These are phyloP conservation scores for Mellivora capensis DNA, from an alignment of 2,113 vertebrate species.

Conservation along the genomic window DNA sequence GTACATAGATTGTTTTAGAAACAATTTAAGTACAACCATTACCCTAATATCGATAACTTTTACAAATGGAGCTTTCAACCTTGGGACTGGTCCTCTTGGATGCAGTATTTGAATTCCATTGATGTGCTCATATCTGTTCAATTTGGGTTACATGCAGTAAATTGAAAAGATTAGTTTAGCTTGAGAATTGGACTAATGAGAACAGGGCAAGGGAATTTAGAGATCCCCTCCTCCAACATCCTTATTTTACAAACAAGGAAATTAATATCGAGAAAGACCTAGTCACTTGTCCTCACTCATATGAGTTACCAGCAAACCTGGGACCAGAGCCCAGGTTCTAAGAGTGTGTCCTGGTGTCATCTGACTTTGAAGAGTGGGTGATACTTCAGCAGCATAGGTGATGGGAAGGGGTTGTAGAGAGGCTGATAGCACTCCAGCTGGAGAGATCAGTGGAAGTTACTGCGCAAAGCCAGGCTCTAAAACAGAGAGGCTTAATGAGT, in stretches of 20 bases:
- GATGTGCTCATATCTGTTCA: slow-evolving; percentile 36
- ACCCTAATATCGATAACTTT: slow-evolving; percentile 37
- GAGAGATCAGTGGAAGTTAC: neutral
- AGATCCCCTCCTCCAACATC: neutral
- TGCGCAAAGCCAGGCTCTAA: slow-evolving; percentile 8
- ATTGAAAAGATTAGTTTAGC: slow-evolving; percentile 39
- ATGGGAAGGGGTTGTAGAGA: neutral
- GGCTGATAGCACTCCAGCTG: neutral
- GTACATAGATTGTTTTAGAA: slow-evolving; percentile 24
- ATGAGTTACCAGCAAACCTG: neutral
- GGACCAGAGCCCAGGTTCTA: neutral
- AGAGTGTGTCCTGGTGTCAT: neutral
- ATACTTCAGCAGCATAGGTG: neutral
- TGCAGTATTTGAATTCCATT: slow-evolving; percentile 36
- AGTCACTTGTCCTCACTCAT: slow-evolving; percentile 4
- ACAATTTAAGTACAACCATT: slow-evolving; percentile 27
- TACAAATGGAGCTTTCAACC: neutral
- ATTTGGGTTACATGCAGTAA: neutral
- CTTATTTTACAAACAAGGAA: slow-evolving; percentile 32
- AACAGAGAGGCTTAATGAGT: neutral
- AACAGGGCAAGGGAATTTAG: slow-evolving; percentile 10
- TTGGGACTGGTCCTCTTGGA: slow-evolving; percentile 14
- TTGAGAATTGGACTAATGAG: slow-evolving; percentile 48
- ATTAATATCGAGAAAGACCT: neutral
- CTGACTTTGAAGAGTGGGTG: slow-evolving; percentile 22